Conservation (phyloP, 53 echinoderm and acorn worm genomes). For the Holothuria scabra region DNA sequence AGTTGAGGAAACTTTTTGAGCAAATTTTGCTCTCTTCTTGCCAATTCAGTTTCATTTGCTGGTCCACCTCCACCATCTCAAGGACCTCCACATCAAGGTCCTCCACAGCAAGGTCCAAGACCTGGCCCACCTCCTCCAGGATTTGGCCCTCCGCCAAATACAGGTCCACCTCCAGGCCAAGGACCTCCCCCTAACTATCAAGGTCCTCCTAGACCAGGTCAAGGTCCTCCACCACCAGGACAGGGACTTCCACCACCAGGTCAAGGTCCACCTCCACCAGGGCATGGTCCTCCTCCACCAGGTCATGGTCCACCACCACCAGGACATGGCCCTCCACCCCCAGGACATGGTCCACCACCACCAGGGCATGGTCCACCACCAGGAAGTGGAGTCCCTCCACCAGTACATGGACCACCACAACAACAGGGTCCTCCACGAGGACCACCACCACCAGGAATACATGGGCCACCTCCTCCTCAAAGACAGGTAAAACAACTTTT, state of each 20-base stretch:
- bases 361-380: conserved; percentile 62
- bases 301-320: conserved; percentile 63
- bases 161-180: conserved; percentile 61
- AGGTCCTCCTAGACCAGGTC: conserved; percentile 67
- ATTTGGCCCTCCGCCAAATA: conserved; percentile 52
- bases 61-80: conserved; percentile 32
- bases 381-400: conserved; percentile 53
- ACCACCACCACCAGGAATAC: conserved; percentile 52
- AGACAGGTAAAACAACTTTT: conserved; percentile 33
- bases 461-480: conserved; percentile 53
- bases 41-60: conserved; percentile 33
- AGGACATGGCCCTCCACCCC: conserved; percentile 63
- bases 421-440: conserved; percentile 77
- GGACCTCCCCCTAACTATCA: conserved; percentile 61
- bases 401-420: conserved; percentile 70
- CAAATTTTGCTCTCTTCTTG: too few relatives aligned
- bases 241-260: conserved; percentile 59
- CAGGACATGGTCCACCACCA: conserved; percentile 63
- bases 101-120: conserved; percentile 28
- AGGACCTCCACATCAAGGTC: conserved; percentile 48
- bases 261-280: conserved; percentile 49
- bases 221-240: conserved; percentile 63
- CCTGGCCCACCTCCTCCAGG: conserved; percentile 73
- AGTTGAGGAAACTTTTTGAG: too few relatives aligned
- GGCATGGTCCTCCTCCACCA: conserved; percentile 65